These are phyloP conservation scores for Brachionus rubens DNA, from an alignment of 1,140 invertebrate species.

Conservation along the genomic window DNA sequence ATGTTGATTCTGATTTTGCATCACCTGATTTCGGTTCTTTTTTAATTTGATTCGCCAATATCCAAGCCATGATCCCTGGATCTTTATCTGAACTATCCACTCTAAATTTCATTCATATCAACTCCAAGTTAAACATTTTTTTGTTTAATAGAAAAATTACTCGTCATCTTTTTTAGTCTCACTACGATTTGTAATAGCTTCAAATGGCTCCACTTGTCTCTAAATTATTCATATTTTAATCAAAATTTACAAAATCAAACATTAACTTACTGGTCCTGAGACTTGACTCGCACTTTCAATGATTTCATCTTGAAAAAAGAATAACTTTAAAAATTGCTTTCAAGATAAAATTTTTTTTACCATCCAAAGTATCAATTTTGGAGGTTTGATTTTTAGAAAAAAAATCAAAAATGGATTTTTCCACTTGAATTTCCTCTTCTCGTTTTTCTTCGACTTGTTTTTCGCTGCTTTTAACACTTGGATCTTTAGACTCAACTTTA, in stretches of 20 bases:
- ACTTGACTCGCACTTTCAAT: constrained; percentile 41
- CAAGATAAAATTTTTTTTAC: not conserved
- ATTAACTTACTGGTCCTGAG: not conserved
- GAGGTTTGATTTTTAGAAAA: not conserved
- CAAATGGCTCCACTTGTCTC: constrained; percentile 17
- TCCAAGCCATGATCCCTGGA: not conserved
- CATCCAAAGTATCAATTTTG: not conserved
- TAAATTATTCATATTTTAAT: not conserved
- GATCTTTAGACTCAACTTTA: no score
- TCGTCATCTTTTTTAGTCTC: not conserved
- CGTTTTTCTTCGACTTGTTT: no score
- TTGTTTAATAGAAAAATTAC: no score
- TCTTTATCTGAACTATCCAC: not conserved
- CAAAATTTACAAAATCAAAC: not conserved
- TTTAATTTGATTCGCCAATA: not conserved
- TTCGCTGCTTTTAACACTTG: no score
- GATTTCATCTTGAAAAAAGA: constrained; percentile 5
- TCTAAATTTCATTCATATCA: no score
- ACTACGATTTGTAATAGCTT: not conserved
- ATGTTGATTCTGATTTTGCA: not conserved
- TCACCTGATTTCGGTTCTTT: not conserved
- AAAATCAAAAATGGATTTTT: not conserved
- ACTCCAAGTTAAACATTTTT: no score
- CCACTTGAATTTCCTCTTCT: not conserved
- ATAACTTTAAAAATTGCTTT: not conserved